phyloP scores from a whole-genome alignment of 2,797 vertebrate species.

The Phyllotis vaccarum region DNA sequence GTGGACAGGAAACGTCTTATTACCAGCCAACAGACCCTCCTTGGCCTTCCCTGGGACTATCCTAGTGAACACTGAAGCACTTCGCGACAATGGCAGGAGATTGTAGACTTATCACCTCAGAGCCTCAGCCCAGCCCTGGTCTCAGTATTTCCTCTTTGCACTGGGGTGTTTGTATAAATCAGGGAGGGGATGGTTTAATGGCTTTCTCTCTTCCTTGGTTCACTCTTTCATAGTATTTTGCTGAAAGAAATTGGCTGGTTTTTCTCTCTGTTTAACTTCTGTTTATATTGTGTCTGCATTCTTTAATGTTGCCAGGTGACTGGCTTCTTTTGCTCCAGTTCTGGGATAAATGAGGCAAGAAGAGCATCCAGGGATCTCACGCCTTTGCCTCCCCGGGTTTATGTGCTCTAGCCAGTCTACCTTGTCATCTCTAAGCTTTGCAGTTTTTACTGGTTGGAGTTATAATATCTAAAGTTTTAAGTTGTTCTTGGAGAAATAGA shows the following conservation, averaged over 20 bases:
- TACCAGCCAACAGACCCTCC: not conserved
- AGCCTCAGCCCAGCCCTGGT: not conserved
- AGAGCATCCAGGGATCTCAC: not conserved
- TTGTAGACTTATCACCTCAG: not conserved
- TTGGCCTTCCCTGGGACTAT: not conserved
- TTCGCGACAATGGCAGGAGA: not conserved
- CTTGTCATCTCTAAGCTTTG: not conserved
- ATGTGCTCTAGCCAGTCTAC: not conserved
- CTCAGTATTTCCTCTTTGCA: not conserved
- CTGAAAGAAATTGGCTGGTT: not conserved
- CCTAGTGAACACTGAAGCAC: not conserved
- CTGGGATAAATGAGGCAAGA: not conserved
- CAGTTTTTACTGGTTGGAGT: not conserved
- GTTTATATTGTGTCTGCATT: not conserved
- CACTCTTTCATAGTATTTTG: not conserved
- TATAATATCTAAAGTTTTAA: not conserved
- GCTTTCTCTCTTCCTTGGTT: not conserved
- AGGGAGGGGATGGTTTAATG: not conserved
- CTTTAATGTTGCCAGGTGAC: not conserved
- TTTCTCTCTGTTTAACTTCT: not conserved
- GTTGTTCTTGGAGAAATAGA: not conserved
- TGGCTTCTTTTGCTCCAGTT: not conserved
- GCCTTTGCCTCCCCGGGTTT: not conserved
- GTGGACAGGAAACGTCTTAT: not conserved
- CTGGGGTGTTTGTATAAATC: not conserved